Conservation (phyloP, 2,888 invertebrate species). For the Watsonalla cultraria region DNA sequence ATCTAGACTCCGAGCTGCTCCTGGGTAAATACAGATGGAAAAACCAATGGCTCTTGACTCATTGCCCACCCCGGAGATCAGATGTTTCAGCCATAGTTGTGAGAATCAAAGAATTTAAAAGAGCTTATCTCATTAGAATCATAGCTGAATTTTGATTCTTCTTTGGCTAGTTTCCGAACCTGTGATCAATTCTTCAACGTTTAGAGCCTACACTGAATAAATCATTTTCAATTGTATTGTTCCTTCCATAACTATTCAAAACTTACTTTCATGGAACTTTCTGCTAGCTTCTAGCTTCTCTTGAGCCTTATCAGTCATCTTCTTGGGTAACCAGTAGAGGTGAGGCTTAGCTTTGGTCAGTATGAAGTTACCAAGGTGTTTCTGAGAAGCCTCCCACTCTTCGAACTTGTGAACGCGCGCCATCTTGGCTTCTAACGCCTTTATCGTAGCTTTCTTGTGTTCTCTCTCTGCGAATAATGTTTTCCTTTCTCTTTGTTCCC, state of each 20-base stretch:
- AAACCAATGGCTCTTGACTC: no score
- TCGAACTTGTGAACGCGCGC: constrained; percentile 92
- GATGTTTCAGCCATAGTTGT: no score
- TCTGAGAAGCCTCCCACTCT: constrained; percentile 88
- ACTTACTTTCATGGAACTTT: constrained; percentile 82
- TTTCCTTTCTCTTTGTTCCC: constrained; percentile 87
- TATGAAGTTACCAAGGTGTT: constrained; percentile 88
- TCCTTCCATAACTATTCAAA: neutral
- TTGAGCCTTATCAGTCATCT: constrained; percentile 83
- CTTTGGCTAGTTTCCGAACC: no score
- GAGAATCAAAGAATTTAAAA: no score
- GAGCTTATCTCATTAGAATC: no score
- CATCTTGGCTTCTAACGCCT: constrained; percentile 94
- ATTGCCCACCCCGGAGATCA: no score
- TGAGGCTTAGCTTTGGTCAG: constrained; percentile 91
- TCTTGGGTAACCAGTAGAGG: constrained; percentile 92
- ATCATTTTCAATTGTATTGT: neutral
- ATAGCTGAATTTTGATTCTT: no score
- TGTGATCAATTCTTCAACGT: no score
- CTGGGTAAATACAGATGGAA: no score
- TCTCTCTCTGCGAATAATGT: constrained; percentile 91
- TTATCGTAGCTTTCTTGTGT: constrained; percentile 92
- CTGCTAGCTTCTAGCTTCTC: constrained; percentile 82
- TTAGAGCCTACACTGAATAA: no score
- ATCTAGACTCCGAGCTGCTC: no score